phyloP scores from a whole-genome alignment of 2,797 vertebrate genomes.

The Rhyacichthys aspro region DNA sequence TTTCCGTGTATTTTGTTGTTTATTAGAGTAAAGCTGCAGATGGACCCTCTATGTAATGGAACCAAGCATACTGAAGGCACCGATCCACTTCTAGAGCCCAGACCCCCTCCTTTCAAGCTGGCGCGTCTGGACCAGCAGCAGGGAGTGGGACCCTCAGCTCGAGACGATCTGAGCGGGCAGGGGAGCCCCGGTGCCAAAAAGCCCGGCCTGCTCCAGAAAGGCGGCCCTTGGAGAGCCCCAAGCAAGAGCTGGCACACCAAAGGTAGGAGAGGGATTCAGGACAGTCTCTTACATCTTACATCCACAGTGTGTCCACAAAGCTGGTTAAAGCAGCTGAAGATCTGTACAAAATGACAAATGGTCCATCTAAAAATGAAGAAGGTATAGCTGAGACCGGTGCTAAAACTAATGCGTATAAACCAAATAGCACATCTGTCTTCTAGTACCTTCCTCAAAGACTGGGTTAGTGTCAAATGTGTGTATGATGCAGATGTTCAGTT shows the following conservation, averaged over 20 bases:
- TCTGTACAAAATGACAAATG: too few species aligned
- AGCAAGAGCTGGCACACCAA: slow-evolving; percentile 89
- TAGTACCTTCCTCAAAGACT: too few species aligned
- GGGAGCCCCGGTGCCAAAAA: slow-evolving; percentile 89
- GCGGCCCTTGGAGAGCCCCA: slow-evolving; percentile 79
- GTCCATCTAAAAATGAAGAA: too few species aligned
- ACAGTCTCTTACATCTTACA: not conserved
- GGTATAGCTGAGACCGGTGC: too few species aligned
- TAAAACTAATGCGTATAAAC: too few species aligned
- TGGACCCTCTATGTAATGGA: slow-evolving; percentile 93
- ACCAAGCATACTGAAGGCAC: slow-evolving; percentile 91
- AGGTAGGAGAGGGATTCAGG: slow-evolving; percentile 76
- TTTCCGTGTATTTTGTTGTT: slow-evolving; percentile 50
- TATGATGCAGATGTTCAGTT: too few species aligned
- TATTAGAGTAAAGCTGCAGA: slow-evolving; percentile 80
- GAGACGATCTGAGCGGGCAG: slow-evolving; percentile 89
- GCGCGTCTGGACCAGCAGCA: slow-evolving; percentile 90
- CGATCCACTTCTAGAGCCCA: slow-evolving; percentile 86
- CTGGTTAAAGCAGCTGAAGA: too few species aligned
- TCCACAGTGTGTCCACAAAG: too few species aligned
- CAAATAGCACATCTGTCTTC: too few species aligned
- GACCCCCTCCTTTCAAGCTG: slow-evolving; percentile 92
- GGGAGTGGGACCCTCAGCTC: slow-evolving; percentile 77
- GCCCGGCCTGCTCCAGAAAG: slow-evolving; percentile 87
- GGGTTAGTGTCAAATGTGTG: too few species aligned